Evolutionary conservation across 2,888 invertebrate species (phyloP).

Genomic region (Lasioglossum morio): DNA sequence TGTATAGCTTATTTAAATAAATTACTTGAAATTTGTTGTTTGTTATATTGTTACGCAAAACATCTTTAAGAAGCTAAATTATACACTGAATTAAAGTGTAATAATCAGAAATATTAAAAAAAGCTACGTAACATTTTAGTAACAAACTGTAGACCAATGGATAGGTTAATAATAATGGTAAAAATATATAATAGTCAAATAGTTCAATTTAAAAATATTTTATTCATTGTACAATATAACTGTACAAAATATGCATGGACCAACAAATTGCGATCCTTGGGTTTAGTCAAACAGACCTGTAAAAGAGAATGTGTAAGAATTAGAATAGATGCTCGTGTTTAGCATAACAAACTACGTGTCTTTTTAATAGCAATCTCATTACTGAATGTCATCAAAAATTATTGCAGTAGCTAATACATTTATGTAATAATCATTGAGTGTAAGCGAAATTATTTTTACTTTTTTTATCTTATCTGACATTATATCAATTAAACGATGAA

Average conservation of each 20-base stretch:
- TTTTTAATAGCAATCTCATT: constrained; percentile 72
- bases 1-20: not conserved
- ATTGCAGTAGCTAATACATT: constrained; percentile 88
- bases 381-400: constrained; percentile 65
- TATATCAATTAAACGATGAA: constrained; percentile 41
- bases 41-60: not conserved
- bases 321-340: constrained; percentile 16
- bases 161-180: not conserved
- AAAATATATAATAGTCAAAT: constrained; percentile 11
- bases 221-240: constrained; percentile 81
- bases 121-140: not conserved
- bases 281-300: constrained; percentile 91
- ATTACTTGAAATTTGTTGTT: not conserved
- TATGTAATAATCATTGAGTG: constrained; percentile 86
- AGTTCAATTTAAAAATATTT: constrained; percentile 67
- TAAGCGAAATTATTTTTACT: not conserved
- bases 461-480: constrained; percentile 10
- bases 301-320: constrained; percentile 80
- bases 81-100: not conserved
- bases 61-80: not conserved
- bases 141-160: not conserved
- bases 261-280: constrained; percentile 61
- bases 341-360: not conserved
- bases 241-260: constrained; percentile 79
- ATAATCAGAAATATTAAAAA: not conserved